Evolutionary conservation across 2,113 vertebrate genomes (phyloP).

Genomic region (Puffinus mauretanicus): DNA sequence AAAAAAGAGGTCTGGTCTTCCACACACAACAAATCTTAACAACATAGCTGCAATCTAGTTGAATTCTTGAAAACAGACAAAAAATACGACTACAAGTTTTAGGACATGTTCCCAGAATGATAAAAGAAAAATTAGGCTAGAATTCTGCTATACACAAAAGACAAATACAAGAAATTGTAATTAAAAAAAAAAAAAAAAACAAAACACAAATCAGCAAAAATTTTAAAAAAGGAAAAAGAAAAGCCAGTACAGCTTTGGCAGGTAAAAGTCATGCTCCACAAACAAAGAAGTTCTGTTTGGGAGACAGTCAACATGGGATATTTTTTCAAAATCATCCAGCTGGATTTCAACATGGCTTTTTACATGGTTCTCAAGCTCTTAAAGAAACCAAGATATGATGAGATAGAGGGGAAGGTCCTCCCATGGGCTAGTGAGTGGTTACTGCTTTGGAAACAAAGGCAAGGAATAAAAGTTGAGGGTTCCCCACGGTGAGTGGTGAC

Average conservation of each 20-base stretch:
- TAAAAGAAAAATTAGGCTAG: background rate
- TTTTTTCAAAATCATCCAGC: background rate
- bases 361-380: background rate
- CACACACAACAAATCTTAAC: background rate
- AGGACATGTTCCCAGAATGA: background rate
- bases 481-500: background rate
- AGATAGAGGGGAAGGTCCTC: background rate
- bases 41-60: background rate
- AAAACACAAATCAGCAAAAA: background rate
- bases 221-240: background rate
- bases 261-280: background rate
- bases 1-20: background rate
- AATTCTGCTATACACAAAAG: background rate
- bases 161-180: background rate
- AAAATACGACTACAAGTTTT: background rate
- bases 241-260: background rate
- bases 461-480: background rate
- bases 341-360: background rate
- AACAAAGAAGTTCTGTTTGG: background rate
- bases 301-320: background rate
- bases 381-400: background rate
- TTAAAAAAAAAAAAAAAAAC: background rate
- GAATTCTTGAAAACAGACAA: background rate
- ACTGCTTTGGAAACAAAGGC: background rate
- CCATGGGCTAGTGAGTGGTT: no score